Evolutionary conservation across 2,113 vertebrate species (phyloP).

Genomic region (Brachirus orientalis): DNA sequence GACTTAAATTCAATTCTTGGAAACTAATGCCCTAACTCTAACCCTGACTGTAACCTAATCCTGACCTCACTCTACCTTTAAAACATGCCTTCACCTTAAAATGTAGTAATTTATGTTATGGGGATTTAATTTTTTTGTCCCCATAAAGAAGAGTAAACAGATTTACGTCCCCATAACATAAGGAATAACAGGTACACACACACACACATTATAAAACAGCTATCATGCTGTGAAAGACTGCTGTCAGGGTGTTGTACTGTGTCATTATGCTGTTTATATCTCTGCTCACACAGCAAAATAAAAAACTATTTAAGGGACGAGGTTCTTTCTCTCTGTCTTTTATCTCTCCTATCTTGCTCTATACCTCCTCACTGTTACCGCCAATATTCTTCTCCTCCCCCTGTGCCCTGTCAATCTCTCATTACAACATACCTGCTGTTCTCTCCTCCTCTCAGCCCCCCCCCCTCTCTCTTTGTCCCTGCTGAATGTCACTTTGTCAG

Average conservation of each 20-base stretch:
- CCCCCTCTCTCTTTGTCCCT: slow-evolving; percentile 38
- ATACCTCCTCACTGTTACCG: slow-evolving; percentile 36
- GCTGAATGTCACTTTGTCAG: slow-evolving; percentile 65
- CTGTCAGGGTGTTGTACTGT: slow-evolving; percentile 44
- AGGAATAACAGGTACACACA: no score
- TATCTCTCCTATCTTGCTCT: slow-evolving; percentile 13
- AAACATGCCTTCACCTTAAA: no score
- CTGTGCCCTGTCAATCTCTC: slow-evolving; percentile 46
- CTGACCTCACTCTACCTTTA: no score
- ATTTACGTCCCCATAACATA: no score
- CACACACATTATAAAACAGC: slow-evolving; percentile 12
- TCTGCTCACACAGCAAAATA: slow-evolving; percentile 41
- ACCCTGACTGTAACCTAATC: no score
- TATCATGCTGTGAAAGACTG: slow-evolving; percentile 53
- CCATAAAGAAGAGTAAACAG: no score
- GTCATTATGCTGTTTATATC: slow-evolving; percentile 46
- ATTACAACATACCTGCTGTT: slow-evolving; percentile 51
- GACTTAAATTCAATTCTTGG: no score
- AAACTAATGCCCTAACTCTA: no score
- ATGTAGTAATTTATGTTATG: no score
- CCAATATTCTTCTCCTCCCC: slow-evolving; percentile 35
- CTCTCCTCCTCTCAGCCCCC: slow-evolving; percentile 45
- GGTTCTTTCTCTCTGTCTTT: slow-evolving; percentile 27
- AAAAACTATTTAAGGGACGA: slow-evolving; percentile 56
- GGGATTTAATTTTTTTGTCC: no score